phyloP scores from a whole-genome alignment of 2,113 vertebrate genomes.

The Chauna torquata region DNA sequence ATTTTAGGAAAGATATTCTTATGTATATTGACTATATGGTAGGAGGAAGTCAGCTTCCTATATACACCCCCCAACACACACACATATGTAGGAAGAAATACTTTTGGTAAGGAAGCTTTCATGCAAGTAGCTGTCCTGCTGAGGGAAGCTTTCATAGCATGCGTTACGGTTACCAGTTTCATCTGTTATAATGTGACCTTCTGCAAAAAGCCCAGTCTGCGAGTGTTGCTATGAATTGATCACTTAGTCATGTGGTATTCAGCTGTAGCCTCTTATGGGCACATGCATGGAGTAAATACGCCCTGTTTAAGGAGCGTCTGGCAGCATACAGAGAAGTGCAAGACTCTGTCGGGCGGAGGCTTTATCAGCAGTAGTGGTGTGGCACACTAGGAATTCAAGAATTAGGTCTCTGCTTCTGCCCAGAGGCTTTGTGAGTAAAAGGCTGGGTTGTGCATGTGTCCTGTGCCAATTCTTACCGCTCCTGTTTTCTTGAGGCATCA shows the following conservation, averaged over 20 bases:
- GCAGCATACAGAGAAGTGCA: neutral
- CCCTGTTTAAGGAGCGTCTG: neutral
- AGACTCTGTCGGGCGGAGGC: neutral
- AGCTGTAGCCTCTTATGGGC: neutral
- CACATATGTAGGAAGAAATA: neutral
- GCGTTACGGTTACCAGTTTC: neutral
- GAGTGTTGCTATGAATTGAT: neutral
- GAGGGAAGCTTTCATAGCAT: neutral
- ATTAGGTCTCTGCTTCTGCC: rapidly evolving
- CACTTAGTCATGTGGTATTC: neutral
- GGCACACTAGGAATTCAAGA: neutral
- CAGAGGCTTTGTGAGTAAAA: neutral
- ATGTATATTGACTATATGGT: neutral
- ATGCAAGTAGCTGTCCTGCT: neutral
- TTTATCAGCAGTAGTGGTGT: neutral
- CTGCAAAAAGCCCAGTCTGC: rapidly evolving
- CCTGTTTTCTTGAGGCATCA: neutral
- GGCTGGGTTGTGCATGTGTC: rapidly evolving
- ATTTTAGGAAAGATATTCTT: neutral
- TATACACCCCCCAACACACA: too few relatives aligned
- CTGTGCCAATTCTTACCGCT: neutral
- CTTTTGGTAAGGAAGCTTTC: neutral
- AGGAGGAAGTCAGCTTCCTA: neutral
- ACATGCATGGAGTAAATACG: neutral
- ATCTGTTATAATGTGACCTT: neutral